These are phyloP conservation scores for Caenorhabditis imperialis DNA, from an alignment of 2,888 invertebrate genomes.

Conservation along the genomic window DNA sequence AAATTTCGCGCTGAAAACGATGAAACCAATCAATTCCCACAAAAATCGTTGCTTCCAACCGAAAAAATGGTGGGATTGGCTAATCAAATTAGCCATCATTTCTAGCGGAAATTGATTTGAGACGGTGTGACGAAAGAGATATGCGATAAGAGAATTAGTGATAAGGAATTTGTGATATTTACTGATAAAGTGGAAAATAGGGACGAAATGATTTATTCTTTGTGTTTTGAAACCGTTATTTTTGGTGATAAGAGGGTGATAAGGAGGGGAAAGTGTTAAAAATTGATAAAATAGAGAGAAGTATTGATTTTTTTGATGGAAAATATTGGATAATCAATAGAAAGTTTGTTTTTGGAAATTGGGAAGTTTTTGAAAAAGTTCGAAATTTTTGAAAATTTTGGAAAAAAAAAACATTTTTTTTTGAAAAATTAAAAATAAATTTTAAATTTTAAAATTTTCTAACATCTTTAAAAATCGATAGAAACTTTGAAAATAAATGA, in stretches of 20 bases:
- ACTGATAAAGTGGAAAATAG: not conserved
- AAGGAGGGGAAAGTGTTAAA: not conserved
- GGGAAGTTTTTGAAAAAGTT: not conserved
- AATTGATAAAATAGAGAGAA: too few species aligned
- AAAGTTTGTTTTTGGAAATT: too few species aligned
- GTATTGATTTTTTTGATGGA: too few species aligned
- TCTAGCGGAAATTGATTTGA: not conserved
- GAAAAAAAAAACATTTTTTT: not conserved
- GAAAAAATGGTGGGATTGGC: not conserved
- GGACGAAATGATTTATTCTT: slow-evolving; percentile 16
- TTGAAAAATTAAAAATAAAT: not conserved
- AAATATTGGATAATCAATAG: too few species aligned
- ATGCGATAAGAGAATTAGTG: slow-evolving; percentile 10
- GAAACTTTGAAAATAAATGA: too few species aligned
- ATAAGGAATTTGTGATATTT: not conserved
- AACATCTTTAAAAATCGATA: too few species aligned
- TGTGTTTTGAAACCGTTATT: too few species aligned
- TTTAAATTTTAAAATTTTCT: not conserved
- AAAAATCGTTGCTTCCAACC: too few species aligned
- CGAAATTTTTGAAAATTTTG: too few species aligned
- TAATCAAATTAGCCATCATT: slow-evolving; percentile 4
- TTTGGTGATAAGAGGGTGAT: not conserved
- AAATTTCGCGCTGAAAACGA: too few species aligned
- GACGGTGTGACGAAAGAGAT: slow-evolving; percentile 10
- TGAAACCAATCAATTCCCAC: too few species aligned